A percentile compares a stretch with the other conserved stretches of the same genome.
phyloP scores from a whole-genome alignment of 2,797 vertebrate genomes.

The Acipenser ruthenus region DNA sequence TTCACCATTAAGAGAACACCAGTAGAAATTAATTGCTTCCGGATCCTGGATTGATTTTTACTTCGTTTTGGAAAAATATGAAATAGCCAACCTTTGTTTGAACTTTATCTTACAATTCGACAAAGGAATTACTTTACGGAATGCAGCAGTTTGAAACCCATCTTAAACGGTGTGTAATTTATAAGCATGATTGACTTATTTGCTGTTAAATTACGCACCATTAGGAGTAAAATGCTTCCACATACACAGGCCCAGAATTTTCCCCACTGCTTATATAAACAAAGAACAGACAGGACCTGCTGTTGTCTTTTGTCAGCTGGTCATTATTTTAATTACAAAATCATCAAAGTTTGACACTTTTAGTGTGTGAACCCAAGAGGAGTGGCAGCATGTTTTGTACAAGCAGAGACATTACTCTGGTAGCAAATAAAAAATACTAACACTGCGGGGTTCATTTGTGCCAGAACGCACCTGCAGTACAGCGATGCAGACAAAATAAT shows the following conservation, averaged over 20 bases:
- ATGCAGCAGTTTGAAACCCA: slow-evolving; percentile 30
- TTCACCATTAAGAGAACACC: too few relatives aligned
- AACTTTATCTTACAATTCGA: slow-evolving; percentile 23
- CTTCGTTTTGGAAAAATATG: slow-evolving; percentile 36
- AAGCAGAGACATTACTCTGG: too few relatives aligned
- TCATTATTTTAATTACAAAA: neutral
- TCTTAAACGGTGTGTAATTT: slow-evolving; percentile 43
- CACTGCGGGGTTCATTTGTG: too few relatives aligned
- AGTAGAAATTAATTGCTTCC: too few relatives aligned
- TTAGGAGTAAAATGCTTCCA: slow-evolving; percentile 51
- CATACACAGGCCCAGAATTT: slow-evolving; percentile 35
- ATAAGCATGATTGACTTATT: slow-evolving; percentile 53
- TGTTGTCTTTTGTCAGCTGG: slow-evolving; percentile 1
- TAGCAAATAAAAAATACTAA: too few relatives aligned
- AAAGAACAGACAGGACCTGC: slow-evolving; percentile 16
- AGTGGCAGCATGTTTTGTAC: neutral
- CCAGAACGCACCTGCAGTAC: too few relatives aligned
- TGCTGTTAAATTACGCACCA: slow-evolving; percentile 56
- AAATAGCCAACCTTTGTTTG: slow-evolving; percentile 31
- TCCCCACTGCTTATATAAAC: slow-evolving; percentile 49
- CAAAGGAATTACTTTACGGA: slow-evolving; percentile 30
- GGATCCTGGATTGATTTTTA: too few relatives aligned
- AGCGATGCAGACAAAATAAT: too few relatives aligned
- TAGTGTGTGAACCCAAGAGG: neutral
- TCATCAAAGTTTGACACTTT: neutral